A percentile compares a stretch with the other conserved stretches of the same genome.
Evolutionary conservation across 2,888 invertebrate genomes (phyloP).

Genomic region (Xestia sexstrigata): DNA sequence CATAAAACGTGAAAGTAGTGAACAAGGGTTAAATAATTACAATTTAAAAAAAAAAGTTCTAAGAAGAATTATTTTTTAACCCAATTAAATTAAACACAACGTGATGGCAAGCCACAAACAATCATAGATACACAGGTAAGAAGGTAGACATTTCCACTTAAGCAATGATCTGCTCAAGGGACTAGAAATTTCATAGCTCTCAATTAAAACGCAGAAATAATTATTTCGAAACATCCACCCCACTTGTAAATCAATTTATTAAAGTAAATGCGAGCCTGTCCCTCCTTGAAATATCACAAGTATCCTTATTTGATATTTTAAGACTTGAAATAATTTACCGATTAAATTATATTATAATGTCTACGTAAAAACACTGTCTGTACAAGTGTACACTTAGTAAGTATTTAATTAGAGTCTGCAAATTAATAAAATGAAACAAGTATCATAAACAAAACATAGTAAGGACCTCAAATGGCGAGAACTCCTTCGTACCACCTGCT

Average conservation of each 20-base stretch:
- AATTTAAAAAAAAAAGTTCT: not conserved
- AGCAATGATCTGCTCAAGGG: constrained; percentile 83
- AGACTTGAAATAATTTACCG: constrained; percentile 65
- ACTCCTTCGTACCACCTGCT: constrained; percentile 85
- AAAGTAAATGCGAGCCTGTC: constrained; percentile 84
- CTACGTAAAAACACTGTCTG: constrained; percentile 31
- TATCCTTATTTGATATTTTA: constrained; percentile 75
- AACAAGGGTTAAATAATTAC: not conserved
- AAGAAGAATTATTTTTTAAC: constrained; percentile 2
- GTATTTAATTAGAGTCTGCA: constrained; percentile 42
- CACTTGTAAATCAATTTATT: constrained; percentile 88
- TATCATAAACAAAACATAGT: constrained; percentile 67
- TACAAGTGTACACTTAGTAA: constrained; percentile 44
- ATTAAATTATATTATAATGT: constrained; percentile 53
- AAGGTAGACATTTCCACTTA: constrained; percentile 65
- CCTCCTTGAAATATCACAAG: constrained; percentile 73
- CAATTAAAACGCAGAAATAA: constrained; percentile 89
- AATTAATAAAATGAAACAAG: constrained; percentile 66
- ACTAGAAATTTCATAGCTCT: constrained; percentile 87
- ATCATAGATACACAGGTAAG: constrained; percentile 41
- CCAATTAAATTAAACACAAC: not conserved
- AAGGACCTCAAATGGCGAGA: constrained; percentile 65
- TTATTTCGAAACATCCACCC: constrained; percentile 86
- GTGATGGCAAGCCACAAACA: constrained; percentile 16
- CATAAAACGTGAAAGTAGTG: not conserved